Base-by-base conservation (phyloP, 2,113 vertebrate species). In the Symphodus melops region DNA sequence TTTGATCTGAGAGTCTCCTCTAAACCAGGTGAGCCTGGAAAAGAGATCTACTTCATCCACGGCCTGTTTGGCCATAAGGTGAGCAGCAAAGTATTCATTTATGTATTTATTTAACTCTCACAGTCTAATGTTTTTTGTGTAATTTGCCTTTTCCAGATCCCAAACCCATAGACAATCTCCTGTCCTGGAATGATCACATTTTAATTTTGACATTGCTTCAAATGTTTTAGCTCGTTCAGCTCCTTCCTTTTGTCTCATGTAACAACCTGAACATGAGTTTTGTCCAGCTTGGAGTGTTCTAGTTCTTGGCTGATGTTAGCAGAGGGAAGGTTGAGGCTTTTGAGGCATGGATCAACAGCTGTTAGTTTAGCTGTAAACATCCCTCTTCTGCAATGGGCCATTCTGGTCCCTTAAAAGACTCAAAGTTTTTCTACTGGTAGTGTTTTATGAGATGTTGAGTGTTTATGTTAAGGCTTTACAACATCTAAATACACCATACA, bases 1-100 rank as follows among this genome's bases (percentile, higher is more conserved):
- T 99, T 99, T 54, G 98, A 99, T 85, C 95, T 99, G 61, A 96
- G 97, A n/a, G 97, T 99, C 1, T 98, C 98, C 54, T 97, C 97
- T 36, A 99, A 97, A 89, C 97, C 97, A 0, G 95, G 96, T 1
- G 96, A 98, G 59, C 28, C 78, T 0, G 95, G 94, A 54, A 92
- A 92, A 44, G 98, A 99, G 82, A 96, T 96, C 67, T 98, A 97
- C 77, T 99, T 99, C 88, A 98, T 99, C 84, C 98, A 99, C 0
- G 98, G 97, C 9, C 95, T 99, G 59, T 99, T 98, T 88, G 97
- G 97, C 66, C 97, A 96, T 90, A 96, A 88, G 88, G 98, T 93
- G 68, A 80, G 79, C 17, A 6, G 11, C 48, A 5, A 25, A 46
- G 9, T 19, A 12, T 46, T 46, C 2, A 14, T 16, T 13, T 17